phyloP scores from a whole-genome alignment of 2,888 invertebrate genomes.

The Thereva unica region DNA sequence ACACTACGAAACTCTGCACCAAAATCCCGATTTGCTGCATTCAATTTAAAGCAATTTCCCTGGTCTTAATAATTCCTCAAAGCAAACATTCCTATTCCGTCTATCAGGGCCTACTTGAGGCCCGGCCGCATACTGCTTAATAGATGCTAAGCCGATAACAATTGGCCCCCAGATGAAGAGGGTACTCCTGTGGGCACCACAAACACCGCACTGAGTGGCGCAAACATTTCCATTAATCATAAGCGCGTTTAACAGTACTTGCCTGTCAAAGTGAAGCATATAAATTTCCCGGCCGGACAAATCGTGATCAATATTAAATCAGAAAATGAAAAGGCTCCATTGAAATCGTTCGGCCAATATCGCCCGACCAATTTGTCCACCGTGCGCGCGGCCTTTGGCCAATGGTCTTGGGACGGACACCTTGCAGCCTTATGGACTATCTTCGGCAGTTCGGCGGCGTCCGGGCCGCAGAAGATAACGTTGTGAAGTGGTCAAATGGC shows the following conservation, averaged over 20 bases:
- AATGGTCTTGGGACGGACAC: conserved; percentile 7
- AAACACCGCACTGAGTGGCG: conserved; percentile 1
- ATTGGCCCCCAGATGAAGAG: too few relatives aligned
- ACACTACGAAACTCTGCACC: too few relatives aligned
- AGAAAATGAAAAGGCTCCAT: conserved; percentile 29
- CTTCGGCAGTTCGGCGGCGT: conserved; percentile 9
- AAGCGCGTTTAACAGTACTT: conserved; percentile 23
- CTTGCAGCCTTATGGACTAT: conserved; percentile 4
- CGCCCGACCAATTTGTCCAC: conserved; percentile 31
- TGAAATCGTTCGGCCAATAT: conserved; percentile 25
- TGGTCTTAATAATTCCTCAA: too few relatives aligned
- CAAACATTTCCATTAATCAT: conserved; percentile 32
- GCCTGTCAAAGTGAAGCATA: conserved; percentile 21
- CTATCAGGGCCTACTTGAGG: too few relatives aligned
- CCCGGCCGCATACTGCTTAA: too few relatives aligned
- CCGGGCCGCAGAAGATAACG: conserved; percentile 12
- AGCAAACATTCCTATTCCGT: too few relatives aligned
- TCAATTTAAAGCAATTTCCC: too few relatives aligned
- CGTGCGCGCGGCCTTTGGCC: conserved; percentile 5
- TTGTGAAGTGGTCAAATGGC: conserved; percentile 32
- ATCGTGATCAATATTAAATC: conserved; percentile 35
- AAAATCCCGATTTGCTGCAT: too few relatives aligned
- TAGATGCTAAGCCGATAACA: too few relatives aligned
- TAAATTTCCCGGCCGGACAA: conserved; percentile 24
- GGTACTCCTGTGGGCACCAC: too few relatives aligned